Evolutionary conservation across 2,797 vertebrate genomes (phyloP), one percentile per base, ranked within the genome.

Genomic region (Aldrovandia affinis): DNA sequence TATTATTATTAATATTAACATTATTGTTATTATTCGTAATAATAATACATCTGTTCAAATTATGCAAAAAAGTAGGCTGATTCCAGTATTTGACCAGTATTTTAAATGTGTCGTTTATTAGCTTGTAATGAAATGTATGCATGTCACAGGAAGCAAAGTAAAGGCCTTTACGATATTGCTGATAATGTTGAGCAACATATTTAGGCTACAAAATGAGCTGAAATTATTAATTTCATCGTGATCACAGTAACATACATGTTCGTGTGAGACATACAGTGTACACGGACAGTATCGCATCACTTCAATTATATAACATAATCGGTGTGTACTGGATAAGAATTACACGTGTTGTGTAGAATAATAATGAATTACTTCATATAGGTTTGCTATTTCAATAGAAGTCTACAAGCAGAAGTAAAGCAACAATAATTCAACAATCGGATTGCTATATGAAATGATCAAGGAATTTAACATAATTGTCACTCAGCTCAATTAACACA

Each of bases 1-100:
- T 82, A 55, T n/a, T 33, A 57, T 47, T 63, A 77, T 39, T 61
- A 68, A 70, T 78, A 82, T 20, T 80, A 50, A 33, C 84, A 78
- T 15, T 85, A 83, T 9, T 79, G 47, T 54, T 30, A 80, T 42
- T 86, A 47, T 47, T 10, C 30, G 63, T 81, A 50, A 78, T 81
- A 75, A 83, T 39, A 3, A 55, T 55, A 14, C 2, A 18, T 20
- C 0, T 55, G 1, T 82, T 50, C 47, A 63, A 18, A 78, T 36
- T 36, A 28, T 44, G 7, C 36, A 79, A 73, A 30, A 54, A 73
- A 3, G 0, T 8, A 36, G 7, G 10, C 4, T 5, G 25, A 47
- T 44, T 44, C 3, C 73, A 28, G 39, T 47, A n/a, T n/a, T 44
- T 22, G 20, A 1, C 42, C 44, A 22, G n/a, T 70, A 70, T 70